Percentiles rank a stretch among this genome's conserved stretches.
Conservation (phyloP, 2,888 invertebrate genomes). For the Cheilosia urbana region DNA sequence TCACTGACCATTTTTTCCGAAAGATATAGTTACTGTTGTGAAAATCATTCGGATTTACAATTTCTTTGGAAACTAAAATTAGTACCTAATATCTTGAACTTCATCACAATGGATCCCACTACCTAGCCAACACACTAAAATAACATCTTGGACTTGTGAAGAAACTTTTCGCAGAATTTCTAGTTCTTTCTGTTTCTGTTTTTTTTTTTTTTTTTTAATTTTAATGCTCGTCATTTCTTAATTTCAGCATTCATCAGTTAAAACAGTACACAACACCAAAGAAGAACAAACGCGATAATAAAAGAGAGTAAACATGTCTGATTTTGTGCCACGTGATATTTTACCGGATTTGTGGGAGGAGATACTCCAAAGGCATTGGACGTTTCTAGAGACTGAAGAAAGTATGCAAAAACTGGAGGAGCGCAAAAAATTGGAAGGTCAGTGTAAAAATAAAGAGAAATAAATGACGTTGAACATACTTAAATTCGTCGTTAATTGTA, state of each 20-base stretch:
- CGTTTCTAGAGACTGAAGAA: slow-evolving; percentile 92
- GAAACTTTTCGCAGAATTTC: too few species aligned
- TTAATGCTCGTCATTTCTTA: background rate
- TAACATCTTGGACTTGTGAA: too few species aligned
- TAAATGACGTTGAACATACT: background rate
- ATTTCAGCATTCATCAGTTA: slow-evolving; percentile 13
- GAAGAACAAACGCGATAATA: slow-evolving; percentile 44
- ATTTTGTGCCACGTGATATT: slow-evolving; percentile 83
- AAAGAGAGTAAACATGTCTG: slow-evolving; percentile 80
- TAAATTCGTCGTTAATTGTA: slow-evolving; percentile 79
- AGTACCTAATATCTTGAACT: too few species aligned
- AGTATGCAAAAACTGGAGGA: slow-evolving; percentile 91
- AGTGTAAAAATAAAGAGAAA: slow-evolving; percentile 16
- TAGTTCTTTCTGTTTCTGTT: too few species aligned
- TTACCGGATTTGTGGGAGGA: slow-evolving; percentile 87
- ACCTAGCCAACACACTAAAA: too few species aligned
- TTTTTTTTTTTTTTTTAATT: background rate
- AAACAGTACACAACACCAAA: slow-evolving; percentile 50
- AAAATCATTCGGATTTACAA: too few species aligned
- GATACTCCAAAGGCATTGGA: slow-evolving; percentile 90
- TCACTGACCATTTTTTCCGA: too few species aligned
- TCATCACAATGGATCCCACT: too few species aligned
- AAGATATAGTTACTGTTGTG: too few species aligned
- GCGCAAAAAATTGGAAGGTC: slow-evolving; percentile 91
- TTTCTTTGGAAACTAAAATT: too few species aligned